A percentile compares a stretch with the other conserved stretches of the same genome.
phyloP scores from a whole-genome alignment of 2,888 invertebrate species.

The Epirrita christyi region DNA sequence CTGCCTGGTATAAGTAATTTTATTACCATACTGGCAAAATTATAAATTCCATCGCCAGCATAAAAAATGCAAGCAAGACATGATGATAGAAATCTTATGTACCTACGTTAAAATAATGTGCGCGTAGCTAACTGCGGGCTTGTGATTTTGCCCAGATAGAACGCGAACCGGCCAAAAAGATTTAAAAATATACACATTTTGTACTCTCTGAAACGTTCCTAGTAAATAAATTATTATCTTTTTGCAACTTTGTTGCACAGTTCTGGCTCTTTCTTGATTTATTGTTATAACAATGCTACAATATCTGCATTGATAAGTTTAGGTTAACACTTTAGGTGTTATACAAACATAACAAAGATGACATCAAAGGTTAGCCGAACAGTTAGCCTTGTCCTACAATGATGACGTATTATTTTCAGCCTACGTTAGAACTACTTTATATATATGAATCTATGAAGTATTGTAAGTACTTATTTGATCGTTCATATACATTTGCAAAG shows the following conservation, averaged over 20 bases:
- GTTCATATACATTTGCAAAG: too few relatives aligned
- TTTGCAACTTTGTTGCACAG: constrained; percentile 1
- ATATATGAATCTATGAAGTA: too few relatives aligned
- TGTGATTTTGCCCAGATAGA: too few relatives aligned
- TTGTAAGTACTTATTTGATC: too few relatives aligned
- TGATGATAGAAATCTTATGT: constrained; percentile 5
- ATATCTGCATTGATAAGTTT: not conserved
- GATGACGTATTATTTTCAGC: too few relatives aligned
- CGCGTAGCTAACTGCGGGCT: constrained; percentile 6
- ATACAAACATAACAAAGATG: not conserved
- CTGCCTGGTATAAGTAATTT: too few relatives aligned
- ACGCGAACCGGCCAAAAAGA: not conserved
- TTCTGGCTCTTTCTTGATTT: not conserved
- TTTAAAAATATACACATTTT: not conserved
- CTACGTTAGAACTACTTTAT: too few relatives aligned
- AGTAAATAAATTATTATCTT: not conserved
- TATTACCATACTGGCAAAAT: too few relatives aligned
- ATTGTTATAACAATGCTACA: constrained; percentile 5
- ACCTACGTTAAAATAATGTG: constrained; percentile 1
- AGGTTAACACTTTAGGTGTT: not conserved
- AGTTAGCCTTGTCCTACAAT: too few relatives aligned
- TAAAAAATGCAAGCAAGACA: not conserved
- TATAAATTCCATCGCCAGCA: too few relatives aligned
- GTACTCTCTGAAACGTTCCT: constrained; percentile 4
- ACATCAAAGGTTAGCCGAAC: not conserved